A percentile compares a stretch with the other conserved stretches of the same genome.
Conservation (phyloP, 1,140 invertebrate genomes). For the Drosophila chauvacae region DNA sequence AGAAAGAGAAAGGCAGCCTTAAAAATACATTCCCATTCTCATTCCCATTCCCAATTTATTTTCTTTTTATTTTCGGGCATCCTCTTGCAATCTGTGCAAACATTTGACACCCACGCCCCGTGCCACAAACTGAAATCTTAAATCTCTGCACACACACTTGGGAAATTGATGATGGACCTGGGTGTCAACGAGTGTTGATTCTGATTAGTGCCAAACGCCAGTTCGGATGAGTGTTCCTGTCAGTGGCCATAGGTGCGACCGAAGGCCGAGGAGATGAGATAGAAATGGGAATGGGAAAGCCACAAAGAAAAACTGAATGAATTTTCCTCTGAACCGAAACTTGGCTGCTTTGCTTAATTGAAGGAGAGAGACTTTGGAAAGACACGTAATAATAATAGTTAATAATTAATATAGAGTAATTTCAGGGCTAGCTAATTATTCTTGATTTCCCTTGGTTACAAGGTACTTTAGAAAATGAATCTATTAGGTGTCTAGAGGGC, state of each 20-base stretch:
- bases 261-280: constrained; percentile 11
- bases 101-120: constrained; percentile 34
- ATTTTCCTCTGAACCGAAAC: background rate
- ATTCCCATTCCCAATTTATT: constrained; percentile 4
- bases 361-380: background rate
- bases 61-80: constrained; percentile 23
- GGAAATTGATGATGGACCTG: constrained; percentile 20
- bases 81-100: constrained; percentile 51
- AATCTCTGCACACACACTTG: background rate
- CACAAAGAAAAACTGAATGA: constrained; percentile 1
- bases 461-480: background rate
- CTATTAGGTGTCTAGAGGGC: background rate
- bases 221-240: constrained; percentile 50
- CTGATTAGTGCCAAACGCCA: constrained; percentile 72
- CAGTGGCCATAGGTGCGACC: constrained; percentile 32
- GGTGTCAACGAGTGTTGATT: constrained; percentile 31
- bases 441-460: background rate
- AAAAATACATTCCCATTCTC: constrained; percentile 28
- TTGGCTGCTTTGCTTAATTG: constrained; percentile 3
- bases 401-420: background rate
- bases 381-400: background rate
- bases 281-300: constrained; percentile 1
- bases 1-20: constrained; percentile 41
- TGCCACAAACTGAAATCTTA: constrained; percentile 52
- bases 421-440: constrained; percentile 2